phyloP scores from a whole-genome alignment of 2,113 vertebrate genomes.

The Calonectris borealis region DNA sequence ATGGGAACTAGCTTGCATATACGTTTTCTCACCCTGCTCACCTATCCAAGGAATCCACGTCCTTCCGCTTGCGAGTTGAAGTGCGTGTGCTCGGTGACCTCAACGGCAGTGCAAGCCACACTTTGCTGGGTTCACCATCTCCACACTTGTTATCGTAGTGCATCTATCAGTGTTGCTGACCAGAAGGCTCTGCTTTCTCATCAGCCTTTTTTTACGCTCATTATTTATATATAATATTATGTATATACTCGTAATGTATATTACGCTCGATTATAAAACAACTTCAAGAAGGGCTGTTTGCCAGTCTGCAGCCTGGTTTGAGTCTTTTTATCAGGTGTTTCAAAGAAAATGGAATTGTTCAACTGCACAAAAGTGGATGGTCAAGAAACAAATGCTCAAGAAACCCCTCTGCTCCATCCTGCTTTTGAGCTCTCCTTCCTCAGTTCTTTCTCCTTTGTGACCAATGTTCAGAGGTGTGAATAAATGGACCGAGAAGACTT shows the following conservation, averaged over 20 bases:
- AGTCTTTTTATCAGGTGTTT: neutral
- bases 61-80: rapidly evolving
- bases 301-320: neutral
- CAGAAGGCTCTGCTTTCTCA: neutral
- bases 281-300: neutral
- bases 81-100: rapidly evolving
- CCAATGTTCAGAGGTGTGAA: neutral
- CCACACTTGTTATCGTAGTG: rapidly evolving
- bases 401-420: neutral
- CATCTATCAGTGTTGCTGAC: rapidly evolving
- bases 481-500: neutral
- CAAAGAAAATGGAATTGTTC: neutral
- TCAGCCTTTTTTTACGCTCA: rapidly evolving
- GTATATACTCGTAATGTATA: no score
- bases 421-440: neutral
- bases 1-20: rapidly evolving
- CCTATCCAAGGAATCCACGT: rapidly evolving
- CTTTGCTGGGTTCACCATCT: neutral
- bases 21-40: neutral
- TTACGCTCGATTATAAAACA: no score
- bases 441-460: neutral
- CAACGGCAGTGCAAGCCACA: rapidly evolving
- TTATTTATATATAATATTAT: no score
- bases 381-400: neutral
- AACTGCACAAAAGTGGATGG: neutral